Conservation (phyloP, 1,140 invertebrate genomes). For the Rhizoglyphus robini region DNA sequence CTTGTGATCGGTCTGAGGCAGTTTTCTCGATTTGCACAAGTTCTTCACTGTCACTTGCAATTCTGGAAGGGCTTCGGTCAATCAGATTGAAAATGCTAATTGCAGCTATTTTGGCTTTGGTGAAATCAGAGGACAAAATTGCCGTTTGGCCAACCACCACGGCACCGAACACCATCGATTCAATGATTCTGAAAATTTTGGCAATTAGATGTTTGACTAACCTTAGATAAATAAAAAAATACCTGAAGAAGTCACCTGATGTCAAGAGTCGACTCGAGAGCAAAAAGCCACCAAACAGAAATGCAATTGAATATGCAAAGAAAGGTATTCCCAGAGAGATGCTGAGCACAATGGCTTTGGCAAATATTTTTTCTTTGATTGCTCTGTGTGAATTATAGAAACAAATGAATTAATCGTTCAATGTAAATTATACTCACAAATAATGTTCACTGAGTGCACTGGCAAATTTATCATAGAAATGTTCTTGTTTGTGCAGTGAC, state of each 20-base stretch:
- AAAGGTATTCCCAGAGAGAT: slow-evolving; percentile 62
- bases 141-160: slow-evolving; percentile 38
- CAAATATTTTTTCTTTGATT: slow-evolving; percentile 43
- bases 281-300: slow-evolving; percentile 67
- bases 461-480: slow-evolving; percentile 11
- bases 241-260: slow-evolving; percentile 59
- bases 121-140: slow-evolving; percentile 72
- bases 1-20: slow-evolving; percentile 31
- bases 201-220: no score
- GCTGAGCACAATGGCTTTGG: slow-evolving; percentile 52
- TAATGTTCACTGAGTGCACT: not conserved
- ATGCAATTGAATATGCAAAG: slow-evolving; percentile 59
- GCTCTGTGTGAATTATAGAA: slow-evolving; percentile 30
- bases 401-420: no score
- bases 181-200: slow-evolving; percentile 51
- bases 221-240: no score
- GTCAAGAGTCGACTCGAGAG: slow-evolving; percentile 48
- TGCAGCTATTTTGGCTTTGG: slow-evolving; percentile 67
- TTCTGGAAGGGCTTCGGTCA: slow-evolving; percentile 24
- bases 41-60: not conserved
- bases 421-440: not conserved
- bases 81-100: slow-evolving; percentile 37
- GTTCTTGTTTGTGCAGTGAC: slow-evolving; percentile 35
- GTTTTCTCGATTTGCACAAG: not conserved
- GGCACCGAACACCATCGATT: not conserved